Percentiles rank a stretch among this genome's conserved stretches.
phyloP scores from a whole-genome alignment of 1,140 invertebrate species.

The Pseudomyrmex concolor region DNA sequence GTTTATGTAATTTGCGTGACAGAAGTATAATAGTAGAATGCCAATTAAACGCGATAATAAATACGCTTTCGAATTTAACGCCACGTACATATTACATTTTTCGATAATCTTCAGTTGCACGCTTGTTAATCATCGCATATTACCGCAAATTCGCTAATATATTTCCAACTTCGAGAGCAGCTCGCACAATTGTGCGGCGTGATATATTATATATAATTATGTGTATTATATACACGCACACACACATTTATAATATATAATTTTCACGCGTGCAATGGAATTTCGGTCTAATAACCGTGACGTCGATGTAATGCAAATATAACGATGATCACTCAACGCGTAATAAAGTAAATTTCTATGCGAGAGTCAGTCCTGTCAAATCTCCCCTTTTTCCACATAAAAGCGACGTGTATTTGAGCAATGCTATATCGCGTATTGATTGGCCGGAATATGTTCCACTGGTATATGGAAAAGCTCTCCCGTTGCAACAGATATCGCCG shows the following conservation, averaged over 20 bases:
- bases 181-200: no score
- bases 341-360: constrained; percentile 4
- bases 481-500: constrained; percentile 5
- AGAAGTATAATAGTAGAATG: no score
- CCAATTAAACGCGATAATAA: no score
- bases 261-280: neutral
- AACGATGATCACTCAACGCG: neutral
- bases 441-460: neutral
- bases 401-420: neutral
- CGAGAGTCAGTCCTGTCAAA: neutral
- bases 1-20: no score
- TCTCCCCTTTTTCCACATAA: neutral
- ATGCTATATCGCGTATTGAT: constrained; percentile 15
- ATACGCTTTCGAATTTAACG: no score
- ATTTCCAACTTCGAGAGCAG: neutral
- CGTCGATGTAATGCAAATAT: neutral
- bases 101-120: no score
- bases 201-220: no score
- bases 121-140: neutral
- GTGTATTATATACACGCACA: neutral
- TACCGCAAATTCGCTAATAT: constrained; percentile 2
- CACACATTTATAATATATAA: constrained; percentile 11
- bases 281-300: neutral
- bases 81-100: no score
- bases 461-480: neutral